phyloP scores from a whole-genome alignment of 2,797 vertebrate genomes.

The Staurois parvus region DNA sequence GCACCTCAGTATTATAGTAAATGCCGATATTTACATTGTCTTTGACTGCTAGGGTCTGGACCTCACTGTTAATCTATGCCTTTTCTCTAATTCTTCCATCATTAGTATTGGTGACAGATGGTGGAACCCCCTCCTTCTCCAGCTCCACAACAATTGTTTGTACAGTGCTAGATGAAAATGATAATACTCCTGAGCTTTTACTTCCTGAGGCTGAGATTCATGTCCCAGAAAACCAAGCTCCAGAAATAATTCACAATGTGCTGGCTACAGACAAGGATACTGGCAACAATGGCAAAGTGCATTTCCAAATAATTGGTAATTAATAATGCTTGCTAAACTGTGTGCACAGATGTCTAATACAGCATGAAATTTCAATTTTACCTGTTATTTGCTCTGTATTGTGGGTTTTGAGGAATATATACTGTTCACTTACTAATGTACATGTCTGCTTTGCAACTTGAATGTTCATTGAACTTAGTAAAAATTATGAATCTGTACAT shows the following conservation, averaged over 20 bases:
- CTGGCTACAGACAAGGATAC: conserved; percentile 84
- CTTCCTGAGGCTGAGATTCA: conserved; percentile 76
- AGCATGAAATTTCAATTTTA: conserved; percentile 10
- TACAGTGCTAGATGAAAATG: conserved; percentile 88
- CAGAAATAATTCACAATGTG: conserved; percentile 76
- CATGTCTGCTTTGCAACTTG: no score
- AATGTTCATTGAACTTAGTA: no score
- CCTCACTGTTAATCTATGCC: background rate
- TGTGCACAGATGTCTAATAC: conserved; percentile 47
- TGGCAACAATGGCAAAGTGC: conserved; percentile 82
- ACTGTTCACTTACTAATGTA: no score
- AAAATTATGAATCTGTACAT: no score
- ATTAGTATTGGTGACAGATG: conserved; percentile 87
- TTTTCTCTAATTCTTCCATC: conserved; percentile 56
- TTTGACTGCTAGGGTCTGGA: background rate
- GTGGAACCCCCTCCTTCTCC: conserved; percentile 77
- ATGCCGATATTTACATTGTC: background rate
- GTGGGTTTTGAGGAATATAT: no score
- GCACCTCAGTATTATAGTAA: background rate
- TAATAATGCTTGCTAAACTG: conserved; percentile 33
- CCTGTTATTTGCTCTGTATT: background rate
- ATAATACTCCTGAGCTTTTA: conserved; percentile 84
- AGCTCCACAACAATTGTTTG: conserved; percentile 80
- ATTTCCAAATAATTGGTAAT: conserved; percentile 85
- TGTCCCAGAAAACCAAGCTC: conserved; percentile 87